Percentiles rank a stretch among this genome's conserved stretches.
These are phyloP conservation scores for Podocnemis expansa DNA, from an alignment of 2,113 vertebrate species.

Conservation along the genomic window DNA sequence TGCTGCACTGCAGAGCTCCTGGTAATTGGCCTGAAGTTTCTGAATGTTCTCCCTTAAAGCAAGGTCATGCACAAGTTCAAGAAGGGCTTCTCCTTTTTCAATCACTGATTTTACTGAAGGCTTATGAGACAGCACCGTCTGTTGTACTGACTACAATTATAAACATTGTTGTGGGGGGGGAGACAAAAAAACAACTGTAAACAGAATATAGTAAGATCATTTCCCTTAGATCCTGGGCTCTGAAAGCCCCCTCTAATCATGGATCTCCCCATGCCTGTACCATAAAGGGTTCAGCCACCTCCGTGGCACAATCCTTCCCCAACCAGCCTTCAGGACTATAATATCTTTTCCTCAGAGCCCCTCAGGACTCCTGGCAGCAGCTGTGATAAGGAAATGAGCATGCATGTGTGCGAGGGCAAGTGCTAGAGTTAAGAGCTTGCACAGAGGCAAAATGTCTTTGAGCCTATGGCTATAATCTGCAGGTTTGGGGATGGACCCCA, in stretches of 20 bases:
- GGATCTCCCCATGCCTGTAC: background rate
- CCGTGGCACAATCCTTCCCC: background rate
- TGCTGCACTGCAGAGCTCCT: conserved; percentile 80
- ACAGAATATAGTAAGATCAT: background rate
- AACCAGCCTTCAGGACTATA: background rate
- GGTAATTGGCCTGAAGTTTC: conserved; percentile 85
- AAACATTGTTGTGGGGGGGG: conserved; percentile 39
- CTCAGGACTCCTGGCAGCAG: background rate
- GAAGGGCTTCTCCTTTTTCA: conserved; percentile 90
- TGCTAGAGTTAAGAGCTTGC: background rate
- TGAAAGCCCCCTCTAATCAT: background rate
- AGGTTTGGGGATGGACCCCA: background rate
- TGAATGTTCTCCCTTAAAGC: conserved; percentile 84
- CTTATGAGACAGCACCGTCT: conserved; percentile 89
- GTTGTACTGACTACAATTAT: conserved; percentile 85
- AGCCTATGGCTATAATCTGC: background rate
- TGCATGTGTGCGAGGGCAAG: fast-evolving
- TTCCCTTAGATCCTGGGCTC: background rate
- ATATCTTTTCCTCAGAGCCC: background rate
- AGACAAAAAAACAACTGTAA: background rate
- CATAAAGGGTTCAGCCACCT: background rate
- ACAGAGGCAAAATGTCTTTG: background rate
- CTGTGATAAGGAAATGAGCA: background rate
- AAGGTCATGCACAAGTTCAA: conserved; percentile 83
- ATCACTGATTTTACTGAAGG: conserved; percentile 87